A percentile compares a stretch with the other conserved stretches of the same genome.
Evolutionary conservation across 2,113 vertebrate species (phyloP).

Genomic region (Elephas maximus): DNA sequence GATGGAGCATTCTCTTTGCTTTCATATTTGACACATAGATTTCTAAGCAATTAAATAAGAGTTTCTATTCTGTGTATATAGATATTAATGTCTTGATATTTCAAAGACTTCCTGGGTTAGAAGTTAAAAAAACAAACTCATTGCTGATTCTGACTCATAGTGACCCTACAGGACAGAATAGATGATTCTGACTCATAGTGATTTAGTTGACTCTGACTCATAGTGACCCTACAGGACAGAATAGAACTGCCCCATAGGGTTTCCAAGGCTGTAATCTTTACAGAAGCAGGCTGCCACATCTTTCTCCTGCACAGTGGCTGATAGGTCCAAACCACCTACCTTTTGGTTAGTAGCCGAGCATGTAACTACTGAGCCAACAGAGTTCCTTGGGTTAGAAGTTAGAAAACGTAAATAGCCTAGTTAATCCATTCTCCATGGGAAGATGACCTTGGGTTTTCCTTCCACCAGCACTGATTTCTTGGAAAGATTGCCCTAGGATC

Average conservation of each 20-base stretch:
- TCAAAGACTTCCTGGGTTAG: not conserved
- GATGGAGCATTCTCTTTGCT: not conserved
- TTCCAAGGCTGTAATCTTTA: too few species aligned
- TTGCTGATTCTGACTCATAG: too few species aligned
- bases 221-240: too few species aligned
- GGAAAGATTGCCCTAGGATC: not conserved
- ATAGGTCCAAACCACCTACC: too few species aligned
- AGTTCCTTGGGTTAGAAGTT: not conserved
- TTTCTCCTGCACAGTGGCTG: too few species aligned
- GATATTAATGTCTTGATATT: not conserved
- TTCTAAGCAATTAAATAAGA: not conserved
- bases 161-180: too few species aligned
- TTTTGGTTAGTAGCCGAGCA: too few species aligned
- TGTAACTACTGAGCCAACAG: too few species aligned
- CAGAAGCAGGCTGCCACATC: too few species aligned
- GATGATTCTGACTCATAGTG: too few species aligned
- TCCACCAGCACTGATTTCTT: not conserved
- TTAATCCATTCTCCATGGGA: not conserved
- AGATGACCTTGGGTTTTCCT: not conserved
- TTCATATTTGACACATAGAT: not conserved
- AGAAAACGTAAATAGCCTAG: not conserved
- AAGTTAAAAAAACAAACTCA: not conserved
- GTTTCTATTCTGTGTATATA: not conserved
- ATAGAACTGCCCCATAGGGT: too few species aligned
- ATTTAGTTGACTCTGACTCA: too few species aligned